A percentile compares a stretch with the other conserved stretches of the same genome.
Conservation (phyloP, 1,140 invertebrate species). For the Drosophila tani region DNA sequence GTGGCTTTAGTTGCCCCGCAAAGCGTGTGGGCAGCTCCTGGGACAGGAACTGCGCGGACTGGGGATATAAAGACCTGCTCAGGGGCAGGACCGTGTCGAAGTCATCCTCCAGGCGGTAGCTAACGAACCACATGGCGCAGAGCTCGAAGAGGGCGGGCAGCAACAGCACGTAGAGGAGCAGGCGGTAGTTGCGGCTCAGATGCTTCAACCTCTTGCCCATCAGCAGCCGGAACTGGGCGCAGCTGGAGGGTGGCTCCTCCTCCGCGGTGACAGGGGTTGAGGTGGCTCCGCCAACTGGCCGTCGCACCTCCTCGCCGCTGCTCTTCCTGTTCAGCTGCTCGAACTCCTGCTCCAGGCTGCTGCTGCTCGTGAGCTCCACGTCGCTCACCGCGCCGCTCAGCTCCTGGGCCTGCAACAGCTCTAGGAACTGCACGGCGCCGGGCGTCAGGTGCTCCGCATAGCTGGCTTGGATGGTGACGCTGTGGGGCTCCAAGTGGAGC, state of each 20-base stretch:
- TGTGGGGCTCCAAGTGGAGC: slow-evolving; percentile 16
- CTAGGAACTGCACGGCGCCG: slow-evolving; percentile 50
- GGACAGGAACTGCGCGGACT: slow-evolving; percentile 86
- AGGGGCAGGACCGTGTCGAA: slow-evolving; percentile 87
- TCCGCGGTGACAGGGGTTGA: slow-evolving; percentile 85
- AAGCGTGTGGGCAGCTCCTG: slow-evolving; percentile 67
- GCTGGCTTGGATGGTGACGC: slow-evolving; percentile 52
- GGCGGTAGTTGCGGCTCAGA: slow-evolving; percentile 87
- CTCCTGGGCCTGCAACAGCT: slow-evolving; percentile 62
- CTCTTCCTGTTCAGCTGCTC: slow-evolving; percentile 56
- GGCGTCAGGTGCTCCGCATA: slow-evolving; percentile 57
- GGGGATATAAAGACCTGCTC: slow-evolving; percentile 86
- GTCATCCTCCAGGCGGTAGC: slow-evolving; percentile 88
- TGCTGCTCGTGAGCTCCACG: slow-evolving; percentile 55
- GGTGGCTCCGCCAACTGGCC: neutral
- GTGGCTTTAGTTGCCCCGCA: slow-evolving; percentile 48
- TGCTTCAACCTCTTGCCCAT: slow-evolving; percentile 87
- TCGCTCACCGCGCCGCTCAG: slow-evolving; percentile 39
- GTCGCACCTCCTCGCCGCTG: slow-evolving; percentile 29
- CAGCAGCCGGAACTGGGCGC: slow-evolving; percentile 72
- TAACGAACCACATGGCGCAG: slow-evolving; percentile 89
- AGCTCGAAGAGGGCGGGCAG: slow-evolving; percentile 88
- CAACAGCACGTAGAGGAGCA: slow-evolving; percentile 87
- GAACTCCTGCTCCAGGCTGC: slow-evolving; percentile 76
- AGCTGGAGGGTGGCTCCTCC: slow-evolving; percentile 32